Evolutionary conservation across 2,888 invertebrate species (phyloP).

Genomic region (Rhyacophila evoluta): DNA sequence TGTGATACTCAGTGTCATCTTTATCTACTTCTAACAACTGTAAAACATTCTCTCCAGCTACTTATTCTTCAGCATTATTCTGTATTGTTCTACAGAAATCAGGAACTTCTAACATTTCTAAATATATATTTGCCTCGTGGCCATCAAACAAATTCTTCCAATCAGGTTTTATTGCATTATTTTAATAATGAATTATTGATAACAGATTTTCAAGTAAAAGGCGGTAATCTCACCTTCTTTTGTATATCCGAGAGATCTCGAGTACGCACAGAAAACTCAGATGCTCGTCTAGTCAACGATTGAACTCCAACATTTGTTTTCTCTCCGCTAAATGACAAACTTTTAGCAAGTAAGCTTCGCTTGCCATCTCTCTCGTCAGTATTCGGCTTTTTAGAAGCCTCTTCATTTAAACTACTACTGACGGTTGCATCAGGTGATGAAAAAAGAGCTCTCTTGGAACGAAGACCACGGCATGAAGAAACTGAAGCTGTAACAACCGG

Average conservation of each 20-base stretch:
- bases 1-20: too few relatives aligned
- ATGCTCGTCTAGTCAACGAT: slow-evolving; percentile 62
- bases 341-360: slow-evolving; percentile 69
- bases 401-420: neutral
- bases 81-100: too few relatives aligned
- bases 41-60: too few relatives aligned
- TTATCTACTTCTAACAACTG: too few relatives aligned
- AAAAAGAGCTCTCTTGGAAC: slow-evolving; percentile 76
- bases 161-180: too few relatives aligned
- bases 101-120: too few relatives aligned
- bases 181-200: too few relatives aligned
- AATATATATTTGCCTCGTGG: too few relatives aligned
- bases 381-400: slow-evolving; percentile 4
- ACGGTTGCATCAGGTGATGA: slow-evolving; percentile 66
- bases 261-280: slow-evolving; percentile 61
- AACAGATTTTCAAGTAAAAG: too few relatives aligned
- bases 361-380: slow-evolving; percentile 59
- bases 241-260: slow-evolving; percentile 73
- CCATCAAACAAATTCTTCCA: too few relatives aligned
- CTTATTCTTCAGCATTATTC: too few relatives aligned
- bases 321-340: slow-evolving; percentile 71
- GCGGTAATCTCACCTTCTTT: too few relatives aligned
- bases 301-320: slow-evolving; percentile 57
- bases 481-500: slow-evolving; percentile 41
- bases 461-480: slow-evolving; percentile 60